Evolutionary conservation across 2,797 vertebrate genomes (phyloP).

Genomic region (Tapirus indicus): DNA sequence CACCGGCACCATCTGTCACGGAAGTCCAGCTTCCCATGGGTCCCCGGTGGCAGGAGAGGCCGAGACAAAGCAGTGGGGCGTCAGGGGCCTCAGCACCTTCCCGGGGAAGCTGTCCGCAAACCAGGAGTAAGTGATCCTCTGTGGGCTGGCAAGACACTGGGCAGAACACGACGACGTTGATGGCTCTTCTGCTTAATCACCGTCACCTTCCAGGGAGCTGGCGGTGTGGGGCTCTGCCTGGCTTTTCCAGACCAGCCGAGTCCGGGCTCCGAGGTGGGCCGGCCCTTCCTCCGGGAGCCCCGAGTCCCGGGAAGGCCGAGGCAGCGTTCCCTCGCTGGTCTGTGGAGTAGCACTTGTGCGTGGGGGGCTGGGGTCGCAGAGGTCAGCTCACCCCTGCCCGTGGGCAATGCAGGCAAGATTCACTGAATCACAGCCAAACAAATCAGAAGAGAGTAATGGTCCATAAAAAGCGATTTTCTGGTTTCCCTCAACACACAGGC

Average conservation of each 20-base stretch:
- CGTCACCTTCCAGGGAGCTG: neutral
- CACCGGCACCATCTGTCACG: fast-evolving
- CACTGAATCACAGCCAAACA: neutral
- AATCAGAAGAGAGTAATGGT: neutral
- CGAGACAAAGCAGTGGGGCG: neutral
- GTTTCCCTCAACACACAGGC: neutral
- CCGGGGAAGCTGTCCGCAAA: neutral
- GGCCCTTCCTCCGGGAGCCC: neutral
- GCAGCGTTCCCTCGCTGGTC: neutral
- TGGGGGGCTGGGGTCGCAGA: fast-evolving
- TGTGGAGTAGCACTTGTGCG: fast-evolving
- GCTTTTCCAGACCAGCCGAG: neutral
- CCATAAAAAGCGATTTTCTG: neutral
- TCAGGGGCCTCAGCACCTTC: neutral
- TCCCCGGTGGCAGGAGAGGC: neutral
- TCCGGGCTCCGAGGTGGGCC: neutral
- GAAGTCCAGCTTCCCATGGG: fast-evolving
- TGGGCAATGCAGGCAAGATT: fast-evolving
- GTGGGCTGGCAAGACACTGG: neutral
- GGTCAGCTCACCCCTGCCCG: fast-evolving
- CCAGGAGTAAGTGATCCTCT: neutral
- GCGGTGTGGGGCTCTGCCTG: neutral
- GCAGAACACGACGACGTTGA: neutral
- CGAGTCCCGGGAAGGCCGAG: neutral
- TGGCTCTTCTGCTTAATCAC: neutral